These are phyloP conservation scores for Polyommatus icarus DNA, from an alignment of 2,888 invertebrate genomes.

Conservation along the genomic window DNA sequence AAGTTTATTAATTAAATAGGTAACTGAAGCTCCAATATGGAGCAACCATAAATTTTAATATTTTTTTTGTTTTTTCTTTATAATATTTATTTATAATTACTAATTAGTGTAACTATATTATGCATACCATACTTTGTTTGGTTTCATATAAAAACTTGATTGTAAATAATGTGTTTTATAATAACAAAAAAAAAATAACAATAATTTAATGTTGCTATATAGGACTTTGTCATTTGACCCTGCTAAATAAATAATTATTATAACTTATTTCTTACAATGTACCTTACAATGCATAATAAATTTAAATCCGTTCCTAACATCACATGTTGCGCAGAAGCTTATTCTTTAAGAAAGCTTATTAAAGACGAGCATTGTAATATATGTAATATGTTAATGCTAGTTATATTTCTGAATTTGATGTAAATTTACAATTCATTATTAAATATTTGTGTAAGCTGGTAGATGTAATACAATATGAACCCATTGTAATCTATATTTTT, in stretches of 20 bases:
- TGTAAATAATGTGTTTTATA: constrained; percentile 1
- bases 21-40: background rate
- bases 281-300: background rate
- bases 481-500: background rate
- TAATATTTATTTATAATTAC: constrained; percentile 6
- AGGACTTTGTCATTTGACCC: constrained; percentile 3
- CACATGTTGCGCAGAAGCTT: background rate
- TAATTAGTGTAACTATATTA: background rate
- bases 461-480: background rate
- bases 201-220: background rate
- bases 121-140: background rate
- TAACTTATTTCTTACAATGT: too few relatives aligned
- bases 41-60: background rate
- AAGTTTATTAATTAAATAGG: background rate
- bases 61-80: background rate
- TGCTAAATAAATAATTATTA: background rate
- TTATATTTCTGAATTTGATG: background rate
- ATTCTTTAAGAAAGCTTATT: background rate
- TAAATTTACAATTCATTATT: background rate
- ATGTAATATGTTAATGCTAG: background rate
- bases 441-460: background rate
- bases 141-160: background rate
- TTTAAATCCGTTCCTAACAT: background rate
- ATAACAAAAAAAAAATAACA: background rate
- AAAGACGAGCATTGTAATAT: background rate